Percentiles rank a stretch among this genome's conserved stretches.
Conservation (phyloP, 2,888 invertebrate species). For the Petrolisthes cinctipes region DNA sequence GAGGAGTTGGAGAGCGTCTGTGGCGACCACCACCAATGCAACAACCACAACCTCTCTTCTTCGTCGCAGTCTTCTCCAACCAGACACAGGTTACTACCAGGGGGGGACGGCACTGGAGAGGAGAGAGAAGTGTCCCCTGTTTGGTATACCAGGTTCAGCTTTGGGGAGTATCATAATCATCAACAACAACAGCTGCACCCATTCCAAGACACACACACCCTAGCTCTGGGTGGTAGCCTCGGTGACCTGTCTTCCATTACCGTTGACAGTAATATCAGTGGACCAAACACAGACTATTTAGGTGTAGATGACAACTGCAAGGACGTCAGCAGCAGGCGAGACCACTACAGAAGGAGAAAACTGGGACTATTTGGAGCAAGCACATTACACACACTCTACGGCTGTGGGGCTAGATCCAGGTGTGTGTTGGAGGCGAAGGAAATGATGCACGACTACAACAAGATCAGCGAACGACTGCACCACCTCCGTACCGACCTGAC, state of each 20-base stretch:
- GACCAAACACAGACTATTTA: neutral
- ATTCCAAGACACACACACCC: neutral
- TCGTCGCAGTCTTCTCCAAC: no score
- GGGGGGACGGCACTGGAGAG: neutral
- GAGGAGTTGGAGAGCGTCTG: slow-evolving; percentile 32
- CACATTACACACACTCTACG: slow-evolving; percentile 1
- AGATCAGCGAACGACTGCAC: slow-evolving; percentile 29
- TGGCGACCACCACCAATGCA: neutral
- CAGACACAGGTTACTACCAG: neutral
- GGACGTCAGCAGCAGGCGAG: neutral
- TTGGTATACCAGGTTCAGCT: slow-evolving; percentile 14
- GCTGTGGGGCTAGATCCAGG: neutral
- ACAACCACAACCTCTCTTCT: neutral
- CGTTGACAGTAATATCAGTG: neutral
- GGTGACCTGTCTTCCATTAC: neutral
- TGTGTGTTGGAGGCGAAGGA: slow-evolving; percentile 21
- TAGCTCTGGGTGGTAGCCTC: neutral
- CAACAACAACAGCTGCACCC: neutral
- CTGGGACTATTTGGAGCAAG: neutral
- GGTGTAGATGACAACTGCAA: neutral
- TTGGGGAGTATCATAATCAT: neutral
- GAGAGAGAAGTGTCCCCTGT: neutral
- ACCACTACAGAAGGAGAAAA: neutral
- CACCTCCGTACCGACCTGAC: slow-evolving; percentile 27
- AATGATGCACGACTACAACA: slow-evolving; percentile 21